These are phyloP conservation scores for Brachionus rotundiformis DNA, from an alignment of 1,140 invertebrate genomes.

Conservation along the genomic window DNA sequence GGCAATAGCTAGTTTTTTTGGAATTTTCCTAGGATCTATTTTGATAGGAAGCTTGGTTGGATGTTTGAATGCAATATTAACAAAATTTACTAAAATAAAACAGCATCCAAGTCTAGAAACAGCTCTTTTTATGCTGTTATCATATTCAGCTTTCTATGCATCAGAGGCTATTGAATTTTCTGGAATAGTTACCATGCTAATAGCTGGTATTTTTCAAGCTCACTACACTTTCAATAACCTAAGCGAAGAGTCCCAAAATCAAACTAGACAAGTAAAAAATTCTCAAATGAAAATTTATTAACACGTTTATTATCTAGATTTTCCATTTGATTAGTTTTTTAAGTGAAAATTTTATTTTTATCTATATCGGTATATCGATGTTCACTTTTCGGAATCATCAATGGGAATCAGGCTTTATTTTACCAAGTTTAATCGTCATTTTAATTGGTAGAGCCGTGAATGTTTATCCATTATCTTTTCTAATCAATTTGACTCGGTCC, in stretches of 20 bases:
- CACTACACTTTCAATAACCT: conserved; percentile 98
- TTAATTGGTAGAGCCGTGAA: conserved; percentile 84
- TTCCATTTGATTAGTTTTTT: conserved; percentile 94
- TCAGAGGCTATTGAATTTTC: conserved; percentile 92
- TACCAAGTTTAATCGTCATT: conserved; percentile 82
- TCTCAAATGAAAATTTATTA: neutral
- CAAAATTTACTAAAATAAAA: conserved; percentile 88
- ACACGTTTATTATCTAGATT: conserved; percentile 74
- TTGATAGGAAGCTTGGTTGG: conserved; percentile 86
- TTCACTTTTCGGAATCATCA: conserved; percentile 95
- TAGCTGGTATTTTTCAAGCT: conserved; percentile 97
- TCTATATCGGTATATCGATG: conserved; percentile 97
- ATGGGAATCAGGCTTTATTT: conserved; percentile 87
- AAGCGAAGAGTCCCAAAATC: conserved; percentile 75
- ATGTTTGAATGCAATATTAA: conserved; percentile 81
- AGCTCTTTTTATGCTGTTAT: conserved; percentile 93
- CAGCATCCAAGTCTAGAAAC: conserved; percentile 93
- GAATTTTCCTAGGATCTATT: conserved; percentile 85
- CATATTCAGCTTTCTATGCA: conserved; percentile 92
- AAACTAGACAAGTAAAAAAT: neutral
- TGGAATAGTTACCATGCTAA: conserved; percentile 83
- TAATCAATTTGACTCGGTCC: conserved; percentile 86
- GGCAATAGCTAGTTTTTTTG: conserved; percentile 84
- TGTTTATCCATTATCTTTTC: conserved; percentile 89
- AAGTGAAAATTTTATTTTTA: conserved; percentile 97